Base-by-base conservation (phyloP, 2,113 vertebrate species). In the Urocynchramus pylzowi region DNA sequence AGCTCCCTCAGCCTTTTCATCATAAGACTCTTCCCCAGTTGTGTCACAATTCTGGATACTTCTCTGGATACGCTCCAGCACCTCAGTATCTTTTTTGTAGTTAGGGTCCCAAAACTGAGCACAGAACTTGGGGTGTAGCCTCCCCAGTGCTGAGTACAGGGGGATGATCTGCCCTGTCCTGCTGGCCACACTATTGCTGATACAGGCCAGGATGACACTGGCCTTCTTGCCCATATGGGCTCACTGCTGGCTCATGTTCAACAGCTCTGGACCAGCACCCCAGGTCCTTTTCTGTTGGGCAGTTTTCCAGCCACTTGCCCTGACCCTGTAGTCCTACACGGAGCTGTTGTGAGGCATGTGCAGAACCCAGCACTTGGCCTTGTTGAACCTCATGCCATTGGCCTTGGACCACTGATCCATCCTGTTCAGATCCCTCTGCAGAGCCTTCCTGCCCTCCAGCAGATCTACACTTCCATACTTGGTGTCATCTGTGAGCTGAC, bases 291-390 rank as follows among this genome's bases (percentile, higher is more conserved):
- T 31, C 28, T 23, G 16, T 24, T 2, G 1, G 28, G 8, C 33
- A 83, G 24, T 30, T 76, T 61, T 89, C 15, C 59, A 44, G 18
- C 5, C 37, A 73, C 44, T 50, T 44, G 17, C 5, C 39, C 31
- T 16, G 9, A 39, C 11, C 8, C 24, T 75, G 16, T 8, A 30
- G 45, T 1, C 0, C 63, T 35, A 8, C 5, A 7, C 3, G 5
- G 20, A 53, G 18, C 23, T 60, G 28, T 41, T 75, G 53, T 39
- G 16, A 68, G 19, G 13, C 69, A 68, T 2, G n/a, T 23, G 30
- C 39, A 60, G 47, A 20, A 60, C 14, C 7, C 11, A 16, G 17
- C 11, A 42, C 11, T 7, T 64, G 24, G 35, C 59, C 20, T 53
- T 53, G 28, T 30, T 60, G 60, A 53, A 68, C 33, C 11, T 67